Percentiles rank a stretch among this genome's conserved stretches.
Evolutionary conservation across 2,888 invertebrate genomes (phyloP).

Genomic region (Pristionchus arcanus): DNA sequence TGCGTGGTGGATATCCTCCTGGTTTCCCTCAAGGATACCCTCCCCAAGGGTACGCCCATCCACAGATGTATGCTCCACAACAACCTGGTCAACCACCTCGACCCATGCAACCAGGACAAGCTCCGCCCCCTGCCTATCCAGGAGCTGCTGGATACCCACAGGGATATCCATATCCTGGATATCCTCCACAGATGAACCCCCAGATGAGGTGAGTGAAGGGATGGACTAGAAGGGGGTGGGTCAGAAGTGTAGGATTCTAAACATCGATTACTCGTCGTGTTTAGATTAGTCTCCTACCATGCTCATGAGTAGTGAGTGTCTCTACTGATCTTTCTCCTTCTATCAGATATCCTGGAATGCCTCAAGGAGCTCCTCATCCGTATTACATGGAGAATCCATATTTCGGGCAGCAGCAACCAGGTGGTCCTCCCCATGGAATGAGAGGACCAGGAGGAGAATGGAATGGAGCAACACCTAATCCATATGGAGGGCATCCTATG

Average conservation of each 20-base stretch:
- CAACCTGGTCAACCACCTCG: slow-evolving; percentile 26
- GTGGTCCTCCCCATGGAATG: background rate
- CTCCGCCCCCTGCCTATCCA: background rate
- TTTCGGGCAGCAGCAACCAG: background rate
- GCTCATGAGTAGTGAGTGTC: background rate
- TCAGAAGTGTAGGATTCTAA: background rate
- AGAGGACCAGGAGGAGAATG: slow-evolving; percentile 4
- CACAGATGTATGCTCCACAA: slow-evolving; percentile 20
- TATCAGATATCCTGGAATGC: slow-evolving; percentile 45
- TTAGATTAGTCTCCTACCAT: background rate
- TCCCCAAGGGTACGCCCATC: slow-evolving; percentile 30
- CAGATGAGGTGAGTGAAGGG: slow-evolving; percentile 8
- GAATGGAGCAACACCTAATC: slow-evolving; percentile 26
- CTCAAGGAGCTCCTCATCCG: slow-evolving; percentile 21
- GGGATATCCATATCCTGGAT: slow-evolving; percentile 44
- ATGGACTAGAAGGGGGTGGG: too few species aligned
- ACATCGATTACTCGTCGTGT: background rate
- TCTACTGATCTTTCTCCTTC: background rate
- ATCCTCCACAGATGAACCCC: slow-evolving; percentile 42
- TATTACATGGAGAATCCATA: slow-evolving; percentile 52
- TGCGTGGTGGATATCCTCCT: slow-evolving; percentile 28
- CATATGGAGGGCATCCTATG: slow-evolving; percentile 33
- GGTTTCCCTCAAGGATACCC: slow-evolving; percentile 44
- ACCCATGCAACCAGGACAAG: background rate
- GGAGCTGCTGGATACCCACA: slow-evolving; percentile 42